Percentiles rank a stretch among this genome's conserved stretches.
Evolutionary conservation across 2,888 invertebrate genomes (phyloP).

Genomic region (Aphidius colemani): DNA sequence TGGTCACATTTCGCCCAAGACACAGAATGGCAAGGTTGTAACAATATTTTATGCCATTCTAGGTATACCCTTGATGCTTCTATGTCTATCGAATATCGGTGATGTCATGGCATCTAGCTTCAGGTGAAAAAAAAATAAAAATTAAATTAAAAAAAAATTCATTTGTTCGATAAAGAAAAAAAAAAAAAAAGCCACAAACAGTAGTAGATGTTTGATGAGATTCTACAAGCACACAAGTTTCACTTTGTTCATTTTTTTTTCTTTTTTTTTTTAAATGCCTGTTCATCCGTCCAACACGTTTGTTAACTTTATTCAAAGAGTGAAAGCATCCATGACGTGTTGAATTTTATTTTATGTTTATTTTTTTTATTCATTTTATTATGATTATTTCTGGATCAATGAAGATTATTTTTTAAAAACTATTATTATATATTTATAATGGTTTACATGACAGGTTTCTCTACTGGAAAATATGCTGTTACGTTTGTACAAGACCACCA

Average conservation of each 20-base stretch:
- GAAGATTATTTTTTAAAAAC: background rate
- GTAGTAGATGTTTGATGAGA: too few relatives aligned
- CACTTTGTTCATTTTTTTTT: slow-evolving; percentile 4
- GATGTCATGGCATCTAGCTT: slow-evolving; percentile 94
- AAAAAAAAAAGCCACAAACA: too few relatives aligned
- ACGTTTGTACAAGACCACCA: slow-evolving; percentile 83
- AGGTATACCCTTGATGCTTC: slow-evolving; percentile 92
- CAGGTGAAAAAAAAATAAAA: slow-evolving; percentile 60
- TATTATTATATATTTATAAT: slow-evolving; percentile 6
- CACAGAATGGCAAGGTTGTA: slow-evolving; percentile 89
- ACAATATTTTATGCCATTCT: slow-evolving; percentile 96
- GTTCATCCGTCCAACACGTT: slow-evolving; percentile 15
- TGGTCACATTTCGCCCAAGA: slow-evolving; percentile 94
- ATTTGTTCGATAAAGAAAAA: slow-evolving; percentile 10
- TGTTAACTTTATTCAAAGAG: slow-evolving; percentile 11
- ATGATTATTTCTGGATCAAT: slow-evolving; percentile 5
- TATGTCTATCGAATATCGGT: slow-evolving; percentile 92
- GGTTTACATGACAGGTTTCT: slow-evolving; percentile 67
- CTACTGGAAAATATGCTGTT: slow-evolving; percentile 93
- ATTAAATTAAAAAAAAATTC: background rate
- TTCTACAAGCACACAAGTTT: slow-evolving; percentile 5
- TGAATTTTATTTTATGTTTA: slow-evolving; percentile 19
- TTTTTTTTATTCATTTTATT: slow-evolving; percentile 1
- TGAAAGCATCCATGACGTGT: slow-evolving; percentile 8
- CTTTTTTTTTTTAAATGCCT: slow-evolving; percentile 7